phyloP scores from a whole-genome alignment of 2,797 vertebrate genomes.

The Enteromius afrohamiltoni region DNA sequence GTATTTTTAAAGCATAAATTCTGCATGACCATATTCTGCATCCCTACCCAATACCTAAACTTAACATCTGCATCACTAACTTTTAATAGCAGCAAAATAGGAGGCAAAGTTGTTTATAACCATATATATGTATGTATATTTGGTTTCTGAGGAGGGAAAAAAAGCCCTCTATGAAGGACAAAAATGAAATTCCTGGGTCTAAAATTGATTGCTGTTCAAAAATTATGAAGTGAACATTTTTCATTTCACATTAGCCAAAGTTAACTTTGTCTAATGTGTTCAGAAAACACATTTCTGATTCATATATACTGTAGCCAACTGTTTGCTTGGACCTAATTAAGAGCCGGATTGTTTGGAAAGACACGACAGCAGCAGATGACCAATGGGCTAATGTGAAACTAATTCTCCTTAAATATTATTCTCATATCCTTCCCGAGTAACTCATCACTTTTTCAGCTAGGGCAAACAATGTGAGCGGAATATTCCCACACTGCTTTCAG shows the following conservation, averaged over 20 bases:
- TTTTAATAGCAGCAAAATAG: neutral
- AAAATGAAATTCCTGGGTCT: neutral
- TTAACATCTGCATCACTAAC: neutral
- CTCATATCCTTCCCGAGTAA: neutral
- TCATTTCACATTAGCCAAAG: constrained; percentile 39
- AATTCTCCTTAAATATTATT: constrained; percentile 13
- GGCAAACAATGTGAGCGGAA: constrained; percentile 20
- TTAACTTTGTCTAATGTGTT: constrained; percentile 54
- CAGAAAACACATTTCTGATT: constrained; percentile 39
- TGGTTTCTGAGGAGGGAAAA: neutral
- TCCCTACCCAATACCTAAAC: neutral
- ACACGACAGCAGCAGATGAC: neutral
- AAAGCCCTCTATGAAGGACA: neutral
- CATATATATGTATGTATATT: neutral
- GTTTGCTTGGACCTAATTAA: constrained; percentile 28
- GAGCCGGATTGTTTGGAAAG: neutral
- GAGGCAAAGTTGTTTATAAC: neutral
- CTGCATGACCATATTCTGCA: neutral
- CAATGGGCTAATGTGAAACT: constrained; percentile 1
- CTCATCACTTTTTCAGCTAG: constrained; percentile 44
- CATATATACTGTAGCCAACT: constrained; percentile 28
- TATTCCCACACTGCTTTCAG: constrained; percentile 33
- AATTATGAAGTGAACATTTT: neutral
- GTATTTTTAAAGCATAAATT: neutral
- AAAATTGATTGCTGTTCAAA: neutral